Evolutionary conservation across 2,797 vertebrate genomes (phyloP), one percentile per base, ranked within the genome.

Genomic region (Sebastes trivittatus): DNA sequence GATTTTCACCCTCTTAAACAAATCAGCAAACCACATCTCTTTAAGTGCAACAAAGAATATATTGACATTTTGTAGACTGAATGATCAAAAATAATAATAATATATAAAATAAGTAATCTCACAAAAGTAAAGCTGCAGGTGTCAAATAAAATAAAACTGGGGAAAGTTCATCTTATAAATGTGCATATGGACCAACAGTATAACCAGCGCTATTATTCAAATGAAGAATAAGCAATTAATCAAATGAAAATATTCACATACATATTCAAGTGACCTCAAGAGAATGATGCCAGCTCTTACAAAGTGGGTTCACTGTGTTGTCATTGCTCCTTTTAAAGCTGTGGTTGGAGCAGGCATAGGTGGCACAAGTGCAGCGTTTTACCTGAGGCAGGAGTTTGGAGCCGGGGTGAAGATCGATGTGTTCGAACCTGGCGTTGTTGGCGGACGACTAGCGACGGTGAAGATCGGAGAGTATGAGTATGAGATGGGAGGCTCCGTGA

Each of bases 301-400:
- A 20, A 2, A 25, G 29, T 16, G 62, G 8, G 0, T 62, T 78
- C 2, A 42, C 18, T 2, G 5, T 71, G 60, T 56, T 73, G n/a
- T 73, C 8, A 1, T 25, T 84, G 16, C 42, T 78, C 13, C n/a
- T 56, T 23, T 23, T 61, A 0, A 56, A 99, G 98, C 97, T 11
- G 94, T 99, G 83, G 90, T 99, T 0, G 98, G 98, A 55, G 97
- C 94, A 1, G 98, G 98, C 27, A 97, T 99, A 1, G 97, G 98
- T 6, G 98, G 98, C 29, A 89, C 97, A 0, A 96, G 97, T 0
- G 84, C 97, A 1, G 97, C 98, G 0, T 97, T 94, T 90, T 99
- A 97, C 77, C 90, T 99, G 80, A 94, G 97, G 61, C 95, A 98
- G 93, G 97, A 97, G 91, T 99, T 98, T 84, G 98, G 98, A 49